Evolutionary conservation across 2,797 vertebrate genomes (phyloP), one percentile per base, ranked within the genome.

Genomic region (Coregonus suidteri): DNA sequence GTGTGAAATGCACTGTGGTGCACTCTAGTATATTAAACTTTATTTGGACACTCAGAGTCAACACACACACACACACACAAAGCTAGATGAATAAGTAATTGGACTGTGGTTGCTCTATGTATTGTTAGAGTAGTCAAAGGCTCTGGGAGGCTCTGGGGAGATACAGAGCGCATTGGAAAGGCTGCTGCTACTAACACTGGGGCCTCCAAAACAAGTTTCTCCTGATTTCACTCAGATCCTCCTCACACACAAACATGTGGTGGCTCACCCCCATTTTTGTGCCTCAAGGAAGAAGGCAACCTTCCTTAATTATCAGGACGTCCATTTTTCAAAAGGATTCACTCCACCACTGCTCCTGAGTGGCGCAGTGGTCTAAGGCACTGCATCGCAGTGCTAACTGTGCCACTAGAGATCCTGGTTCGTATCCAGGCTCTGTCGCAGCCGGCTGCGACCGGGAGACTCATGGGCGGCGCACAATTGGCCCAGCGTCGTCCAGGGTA

Each of bases 51-150:
- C 53, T n/a, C 59, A 64, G 15, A 70, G 18, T 16, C 54, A 7
- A 51, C 71, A 56, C 52, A 25, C 67, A 69, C 47, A 37, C 53
- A 31, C 68, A 70, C 52, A 37, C 53, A 35, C 3, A 35, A 4
- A 13, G n/a, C 15, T 13, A 59, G 14, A 37, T 73, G 56, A 78
- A 74, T 73, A 47, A 69, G 41, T 74, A 25, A 71, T 79, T 74
- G 67, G 67, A 13, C 47, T 64, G 66, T 70, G 52, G n/a, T 52
- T 62, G 34, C 18, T 78, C 47, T 41, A 67, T 74, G 67, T 59
- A 41, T 59, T 68, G 52, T 64, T 47, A 59, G 65, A 30, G 41
- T 15, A 37, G 14, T 69, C 18, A 69, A 47, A 47, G 11, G 9
- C 41, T 47, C 41, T 47, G 41, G 41, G 9, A 34, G 35, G 16